Conservation (phyloP, 2,113 vertebrate species). For the Castor canadensis region DNA sequence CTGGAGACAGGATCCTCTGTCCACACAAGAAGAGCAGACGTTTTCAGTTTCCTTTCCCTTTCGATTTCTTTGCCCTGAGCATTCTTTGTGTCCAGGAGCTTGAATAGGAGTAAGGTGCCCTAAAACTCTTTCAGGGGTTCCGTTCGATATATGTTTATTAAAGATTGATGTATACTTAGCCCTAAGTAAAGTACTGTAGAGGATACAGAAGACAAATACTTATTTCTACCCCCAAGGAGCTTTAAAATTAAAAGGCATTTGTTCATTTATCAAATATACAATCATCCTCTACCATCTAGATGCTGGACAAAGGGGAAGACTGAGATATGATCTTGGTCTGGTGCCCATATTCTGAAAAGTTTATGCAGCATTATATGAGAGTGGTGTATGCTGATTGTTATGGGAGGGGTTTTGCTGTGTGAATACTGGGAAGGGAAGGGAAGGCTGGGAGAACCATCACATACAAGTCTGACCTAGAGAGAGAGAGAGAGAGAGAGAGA, state of each 20-base stretch:
- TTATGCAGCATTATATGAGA: neutral
- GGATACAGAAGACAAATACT: neutral
- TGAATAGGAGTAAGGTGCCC: neutral
- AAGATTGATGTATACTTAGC: neutral
- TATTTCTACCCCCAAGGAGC: neutral
- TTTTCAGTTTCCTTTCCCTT: neutral
- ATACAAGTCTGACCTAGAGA: neutral
- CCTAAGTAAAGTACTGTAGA: neutral
- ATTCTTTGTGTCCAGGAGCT: neutral
- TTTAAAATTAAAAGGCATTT: neutral
- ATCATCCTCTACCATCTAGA: neutral
- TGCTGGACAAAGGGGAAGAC: neutral
- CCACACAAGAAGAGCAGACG: neutral
- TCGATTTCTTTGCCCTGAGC: neutral
- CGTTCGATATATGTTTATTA: neutral
- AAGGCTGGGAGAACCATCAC: neutral
- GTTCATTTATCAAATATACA: neutral
- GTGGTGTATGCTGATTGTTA: neutral
- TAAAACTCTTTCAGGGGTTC: neutral
- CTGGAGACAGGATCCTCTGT: neutral
- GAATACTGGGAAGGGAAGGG: neutral
- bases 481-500: neutral
- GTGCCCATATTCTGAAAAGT: neutral
- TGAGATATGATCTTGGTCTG: neutral
- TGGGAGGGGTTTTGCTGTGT: neutral